Conservation (phyloP, 1,140 invertebrate genomes). For the Zaprionus gabonicus region DNA sequence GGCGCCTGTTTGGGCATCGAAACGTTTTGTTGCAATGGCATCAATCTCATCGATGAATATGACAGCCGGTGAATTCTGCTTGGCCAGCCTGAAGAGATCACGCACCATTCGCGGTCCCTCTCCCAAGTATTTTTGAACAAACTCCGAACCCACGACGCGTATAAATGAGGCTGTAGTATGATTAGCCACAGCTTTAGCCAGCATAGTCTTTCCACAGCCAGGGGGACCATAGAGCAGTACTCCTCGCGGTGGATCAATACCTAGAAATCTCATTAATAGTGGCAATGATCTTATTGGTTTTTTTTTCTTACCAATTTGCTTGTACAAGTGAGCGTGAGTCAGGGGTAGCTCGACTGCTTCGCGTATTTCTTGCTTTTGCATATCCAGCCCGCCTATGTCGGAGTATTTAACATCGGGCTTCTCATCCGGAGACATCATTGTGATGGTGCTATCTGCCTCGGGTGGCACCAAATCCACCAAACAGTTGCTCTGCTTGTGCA, state of each 20-base stretch:
- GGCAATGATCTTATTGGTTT: not conserved
- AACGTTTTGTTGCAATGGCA: constrained; percentile 99
- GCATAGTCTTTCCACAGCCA: constrained; percentile 97
- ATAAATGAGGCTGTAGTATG: constrained; percentile 99
- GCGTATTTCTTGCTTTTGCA: constrained; percentile 99
- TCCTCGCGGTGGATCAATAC: constrained; percentile 97
- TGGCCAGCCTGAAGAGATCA: constrained; percentile 98
- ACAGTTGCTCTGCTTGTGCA: constrained; percentile 99
- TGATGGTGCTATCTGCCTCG: constrained; percentile 98
- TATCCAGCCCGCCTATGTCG: constrained; percentile 99
- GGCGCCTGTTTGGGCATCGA: constrained; percentile 99
- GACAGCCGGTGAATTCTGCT: constrained; percentile 99
- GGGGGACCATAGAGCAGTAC: constrained; percentile 99
- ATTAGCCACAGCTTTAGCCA: constrained; percentile 99
- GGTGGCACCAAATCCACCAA: constrained; percentile 98
- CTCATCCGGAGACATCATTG: constrained; percentile 96
- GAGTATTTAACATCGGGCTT: constrained; percentile 98
- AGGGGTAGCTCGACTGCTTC: constrained; percentile 99
- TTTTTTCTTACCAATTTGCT: constrained; percentile 91
- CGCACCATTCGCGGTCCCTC: constrained; percentile 99
- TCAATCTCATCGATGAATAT: constrained; percentile 99
- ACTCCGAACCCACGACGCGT: constrained; percentile 99
- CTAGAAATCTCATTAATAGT: constrained; percentile 10
- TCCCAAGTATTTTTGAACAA: constrained; percentile 99
- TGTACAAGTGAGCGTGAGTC: constrained; percentile 99